Evolutionary conservation across 2,797 vertebrate genomes (phyloP).

Genomic region (Pangasius sanitwongsei): DNA sequence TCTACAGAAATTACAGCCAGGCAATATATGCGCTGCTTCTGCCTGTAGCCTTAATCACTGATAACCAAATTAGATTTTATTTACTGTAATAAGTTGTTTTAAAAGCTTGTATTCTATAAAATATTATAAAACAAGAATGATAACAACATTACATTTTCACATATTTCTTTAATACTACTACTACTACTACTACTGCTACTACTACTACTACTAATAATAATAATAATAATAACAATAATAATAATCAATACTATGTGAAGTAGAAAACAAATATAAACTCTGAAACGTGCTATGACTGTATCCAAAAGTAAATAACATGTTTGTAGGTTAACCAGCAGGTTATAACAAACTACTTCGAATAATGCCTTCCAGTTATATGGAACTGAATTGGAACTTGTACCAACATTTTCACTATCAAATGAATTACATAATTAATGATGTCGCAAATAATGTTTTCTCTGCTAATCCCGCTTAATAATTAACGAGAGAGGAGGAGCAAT

Average conservation of each 20-base stretch:
- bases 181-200: too few relatives aligned
- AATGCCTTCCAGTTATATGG: background rate
- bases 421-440: background rate
- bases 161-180: background rate
- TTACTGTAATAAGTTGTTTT: background rate
- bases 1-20: slow-evolving; percentile 21
- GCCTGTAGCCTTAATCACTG: too few relatives aligned
- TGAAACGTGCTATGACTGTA: background rate
- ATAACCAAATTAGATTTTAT: background rate
- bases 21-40: background rate
- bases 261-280: background rate
- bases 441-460: background rate
- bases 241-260: too few relatives aligned
- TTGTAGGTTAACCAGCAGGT: background rate
- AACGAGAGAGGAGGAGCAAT: background rate
- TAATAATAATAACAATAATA: too few relatives aligned
- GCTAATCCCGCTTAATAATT: background rate
- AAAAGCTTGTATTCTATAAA: background rate
- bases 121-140: background rate
- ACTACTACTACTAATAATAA: too few relatives aligned
- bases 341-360: background rate
- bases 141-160: background rate
- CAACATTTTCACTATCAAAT: background rate
- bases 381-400: background rate
- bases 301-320: background rate